These are phyloP conservation scores for Ferdinandea cuprea DNA, from an alignment of 2,888 invertebrate species.

Conservation along the genomic window DNA sequence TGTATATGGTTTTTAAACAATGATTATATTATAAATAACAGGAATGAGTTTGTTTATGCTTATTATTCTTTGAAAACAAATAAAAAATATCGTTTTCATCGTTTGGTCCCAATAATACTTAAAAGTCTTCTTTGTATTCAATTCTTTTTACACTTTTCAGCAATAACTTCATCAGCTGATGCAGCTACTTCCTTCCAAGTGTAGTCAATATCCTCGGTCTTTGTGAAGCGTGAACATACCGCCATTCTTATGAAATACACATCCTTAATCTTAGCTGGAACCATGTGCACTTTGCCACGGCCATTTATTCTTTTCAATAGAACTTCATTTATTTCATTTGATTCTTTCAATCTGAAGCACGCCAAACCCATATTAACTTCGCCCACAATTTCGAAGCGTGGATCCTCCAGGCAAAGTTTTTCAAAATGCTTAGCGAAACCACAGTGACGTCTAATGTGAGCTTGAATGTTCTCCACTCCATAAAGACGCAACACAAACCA, in stretches of 20 bases:
- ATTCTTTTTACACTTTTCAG: slow-evolving; percentile 77
- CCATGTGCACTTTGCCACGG: slow-evolving; percentile 95
- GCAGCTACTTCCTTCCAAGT: slow-evolving; percentile 94
- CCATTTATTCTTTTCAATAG: slow-evolving; percentile 93
- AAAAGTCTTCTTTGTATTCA: slow-evolving; percentile 1
- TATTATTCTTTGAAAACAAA: slow-evolving; percentile 14
- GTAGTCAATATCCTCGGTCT: slow-evolving; percentile 90
- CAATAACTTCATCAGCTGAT: slow-evolving; percentile 88
- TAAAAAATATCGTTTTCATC: slow-evolving; percentile 32
- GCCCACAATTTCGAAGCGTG: slow-evolving; percentile 93
- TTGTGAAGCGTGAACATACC: slow-evolving; percentile 93
- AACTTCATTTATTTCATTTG: slow-evolving; percentile 92
- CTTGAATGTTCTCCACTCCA: slow-evolving; percentile 94
- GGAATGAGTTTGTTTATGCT: slow-evolving; percentile 10
- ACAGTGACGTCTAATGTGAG: slow-evolving; percentile 93
- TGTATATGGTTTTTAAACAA: slow-evolving; percentile 36
- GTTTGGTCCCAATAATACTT: slow-evolving; percentile 52
- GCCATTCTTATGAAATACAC: slow-evolving; percentile 94
- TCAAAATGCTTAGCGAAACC: slow-evolving; percentile 94
- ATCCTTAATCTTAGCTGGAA: slow-evolving; percentile 94
- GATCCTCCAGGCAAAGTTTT: slow-evolving; percentile 88
- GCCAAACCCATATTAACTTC: slow-evolving; percentile 97
- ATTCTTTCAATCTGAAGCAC: slow-evolving; percentile 95
- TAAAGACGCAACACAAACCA: slow-evolving; percentile 97
- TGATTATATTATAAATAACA: slow-evolving; percentile 41